Evolutionary conservation across 2,888 invertebrate genomes (phyloP).

Genomic region (Synergus gifuensis): DNA sequence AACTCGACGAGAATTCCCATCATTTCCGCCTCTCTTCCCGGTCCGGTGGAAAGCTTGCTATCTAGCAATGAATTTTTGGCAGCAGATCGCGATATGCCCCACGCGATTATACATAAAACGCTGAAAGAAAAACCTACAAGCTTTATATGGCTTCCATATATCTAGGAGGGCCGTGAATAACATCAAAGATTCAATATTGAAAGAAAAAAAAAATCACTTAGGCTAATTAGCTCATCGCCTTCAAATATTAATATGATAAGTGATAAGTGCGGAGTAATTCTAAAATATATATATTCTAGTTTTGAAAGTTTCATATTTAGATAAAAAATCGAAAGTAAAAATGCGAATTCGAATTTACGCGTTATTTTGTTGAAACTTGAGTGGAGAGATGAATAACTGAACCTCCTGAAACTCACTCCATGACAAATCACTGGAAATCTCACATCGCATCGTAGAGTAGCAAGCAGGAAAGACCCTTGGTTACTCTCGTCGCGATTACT

Average conservation of each 20-base stretch:
- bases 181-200: conserved; percentile 36
- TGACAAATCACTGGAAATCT: not conserved
- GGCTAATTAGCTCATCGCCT: not conserved
- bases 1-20: conserved; percentile 33
- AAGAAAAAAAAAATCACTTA: conserved; percentile 18
- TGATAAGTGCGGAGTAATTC: too few species aligned
- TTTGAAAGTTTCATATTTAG: too few species aligned
- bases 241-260: not conserved
- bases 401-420: conserved; percentile 18
- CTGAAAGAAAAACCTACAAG: conserved; percentile 32
- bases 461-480: conserved; percentile 32
- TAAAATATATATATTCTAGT: not conserved
- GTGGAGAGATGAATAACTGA: conserved; percentile 21
- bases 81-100: conserved; percentile 6
- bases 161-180: conserved; percentile 4
- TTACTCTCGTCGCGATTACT: not conserved
- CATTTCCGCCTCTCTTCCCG: conserved; percentile 9
- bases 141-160: conserved; percentile 24
- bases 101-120: not conserved
- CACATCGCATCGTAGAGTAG: conserved; percentile 25
- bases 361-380: conserved; percentile 26
- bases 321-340: too few species aligned
- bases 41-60: conserved; percentile 17
- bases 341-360: not conserved
- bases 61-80: conserved; percentile 34